These are phyloP conservation scores for Daktulosphaira vitifoliae DNA, from an alignment of 1,140 invertebrate species.

Conservation along the genomic window DNA sequence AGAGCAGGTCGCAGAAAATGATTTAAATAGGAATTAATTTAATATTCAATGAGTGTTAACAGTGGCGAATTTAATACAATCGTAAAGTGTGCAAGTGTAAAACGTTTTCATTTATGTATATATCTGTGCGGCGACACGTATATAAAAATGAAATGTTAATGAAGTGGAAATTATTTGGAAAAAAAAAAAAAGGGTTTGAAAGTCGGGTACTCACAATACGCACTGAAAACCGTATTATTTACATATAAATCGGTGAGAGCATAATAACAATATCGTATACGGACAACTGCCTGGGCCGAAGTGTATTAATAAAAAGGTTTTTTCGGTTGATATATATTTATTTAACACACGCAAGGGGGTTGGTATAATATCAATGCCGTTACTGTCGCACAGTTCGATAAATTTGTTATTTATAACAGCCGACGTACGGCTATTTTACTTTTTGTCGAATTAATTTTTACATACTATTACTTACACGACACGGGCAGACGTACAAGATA, in stretches of 20 bases:
- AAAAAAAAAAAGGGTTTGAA: constrained; percentile 27
- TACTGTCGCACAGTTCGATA: constrained; percentile 27
- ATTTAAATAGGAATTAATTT: constrained; percentile 33
- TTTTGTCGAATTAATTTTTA: constrained; percentile 29
- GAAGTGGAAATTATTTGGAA: constrained; percentile 23
- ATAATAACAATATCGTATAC: background rate
- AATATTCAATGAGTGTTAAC: constrained; percentile 31
- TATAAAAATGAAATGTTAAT: constrained; percentile 27
- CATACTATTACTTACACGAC: background rate
- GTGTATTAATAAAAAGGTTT: constrained; percentile 14
- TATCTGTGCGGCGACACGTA: too few relatives aligned
- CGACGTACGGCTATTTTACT: too few relatives aligned
- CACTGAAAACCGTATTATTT: constrained; percentile 14
- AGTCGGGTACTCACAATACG: background rate
- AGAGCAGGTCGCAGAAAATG: background rate
- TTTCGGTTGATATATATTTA: constrained; percentile 12
- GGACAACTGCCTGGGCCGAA: constrained; percentile 15
- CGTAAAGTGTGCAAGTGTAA: constrained; percentile 21
- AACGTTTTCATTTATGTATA: background rate
- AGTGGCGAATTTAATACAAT: constrained; percentile 18
- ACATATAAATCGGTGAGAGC: constrained; percentile 30
- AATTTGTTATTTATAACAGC: constrained; percentile 21
- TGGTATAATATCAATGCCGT: background rate
- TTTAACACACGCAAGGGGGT: background rate
- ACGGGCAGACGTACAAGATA: background rate